Conservation (phyloP, 2,113 vertebrate species). For the Otus sunia region DNA sequence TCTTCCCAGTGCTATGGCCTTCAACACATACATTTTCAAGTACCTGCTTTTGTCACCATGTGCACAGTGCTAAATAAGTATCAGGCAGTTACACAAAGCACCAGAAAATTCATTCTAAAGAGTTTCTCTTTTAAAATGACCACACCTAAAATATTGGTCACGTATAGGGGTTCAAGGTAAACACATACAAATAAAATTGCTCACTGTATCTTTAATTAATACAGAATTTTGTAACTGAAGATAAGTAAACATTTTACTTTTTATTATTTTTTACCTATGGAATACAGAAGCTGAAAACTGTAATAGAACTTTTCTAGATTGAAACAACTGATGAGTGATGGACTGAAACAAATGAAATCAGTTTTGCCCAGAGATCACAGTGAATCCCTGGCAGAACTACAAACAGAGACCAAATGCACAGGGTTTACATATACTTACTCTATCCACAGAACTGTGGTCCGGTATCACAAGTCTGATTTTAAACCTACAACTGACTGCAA, state of each 20-base stretch:
- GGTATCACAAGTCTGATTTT: background rate
- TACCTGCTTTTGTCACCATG: background rate
- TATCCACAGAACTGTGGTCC: fast-evolving
- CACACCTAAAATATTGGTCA: background rate
- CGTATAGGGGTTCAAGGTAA: background rate
- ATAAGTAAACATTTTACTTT: background rate
- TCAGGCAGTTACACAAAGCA: background rate
- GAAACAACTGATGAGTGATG: background rate
- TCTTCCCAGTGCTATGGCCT: constrained; percentile 16
- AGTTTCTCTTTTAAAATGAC: background rate
- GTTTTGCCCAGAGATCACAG: background rate
- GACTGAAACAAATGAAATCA: background rate
- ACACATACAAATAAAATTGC: background rate
- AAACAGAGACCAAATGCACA: background rate
- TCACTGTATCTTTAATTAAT: background rate
- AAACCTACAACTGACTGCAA: background rate
- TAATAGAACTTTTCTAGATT: background rate
- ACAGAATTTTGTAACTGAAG: background rate
- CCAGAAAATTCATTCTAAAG: background rate
- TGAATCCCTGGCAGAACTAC: background rate
- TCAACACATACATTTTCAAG: background rate
- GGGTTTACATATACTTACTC: background rate
- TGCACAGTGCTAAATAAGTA: background rate
- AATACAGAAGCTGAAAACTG: background rate
- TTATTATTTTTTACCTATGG: background rate